Evolutionary conservation across 2,113 vertebrate species (phyloP), one percentile per base, ranked within the genome.

Genomic region (Elaphurus davidianus): DNA sequence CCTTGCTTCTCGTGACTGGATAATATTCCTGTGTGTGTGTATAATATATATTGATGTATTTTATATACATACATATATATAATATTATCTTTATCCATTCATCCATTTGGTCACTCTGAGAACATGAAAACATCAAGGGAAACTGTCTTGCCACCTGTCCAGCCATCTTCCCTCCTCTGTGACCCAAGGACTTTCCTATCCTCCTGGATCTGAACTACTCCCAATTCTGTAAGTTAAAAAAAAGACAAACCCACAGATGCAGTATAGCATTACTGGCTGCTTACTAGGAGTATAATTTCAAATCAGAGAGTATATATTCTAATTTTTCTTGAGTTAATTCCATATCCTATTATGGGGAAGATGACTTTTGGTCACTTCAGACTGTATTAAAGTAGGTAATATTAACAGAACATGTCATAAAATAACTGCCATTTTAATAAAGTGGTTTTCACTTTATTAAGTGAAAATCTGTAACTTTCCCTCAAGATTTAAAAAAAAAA

Each of bases 321-420:
- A 19, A 28, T 21, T 81, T 94, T 96, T 81, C 81, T 87, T 43
- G 25, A 11, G 21, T 67, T 90, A 45, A 71, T 54, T 90, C 33
- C 40, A 55, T 21, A 28, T 10, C 11, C 47, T 23, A n/a, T 17
- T 45, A 23, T 54, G 36, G 45, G 91, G 17, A 52, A 52, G 81
- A 57, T 9, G 6, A 40, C 45, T 85, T 84, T 36, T 33, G 83
- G 45, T 94, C 23, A 91, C 81, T 97, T 79, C 89, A 36, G 28
- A 21, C 25, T 95, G 17, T 43, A 43, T 52, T 74, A 40, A 16
- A 94, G 43, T 17, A 82, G 78, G 40, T 27, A 40, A 11, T 27
- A n/a, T 64, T 40, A 89, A 85, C 14, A 13, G 13, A 23, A 40
- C 3, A 28, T 12, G 5, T 60, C 6, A 23, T 36, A 76, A 90